Conservation (phyloP, 2,888 invertebrate genomes). For the Cryptus viduatorius region DNA sequence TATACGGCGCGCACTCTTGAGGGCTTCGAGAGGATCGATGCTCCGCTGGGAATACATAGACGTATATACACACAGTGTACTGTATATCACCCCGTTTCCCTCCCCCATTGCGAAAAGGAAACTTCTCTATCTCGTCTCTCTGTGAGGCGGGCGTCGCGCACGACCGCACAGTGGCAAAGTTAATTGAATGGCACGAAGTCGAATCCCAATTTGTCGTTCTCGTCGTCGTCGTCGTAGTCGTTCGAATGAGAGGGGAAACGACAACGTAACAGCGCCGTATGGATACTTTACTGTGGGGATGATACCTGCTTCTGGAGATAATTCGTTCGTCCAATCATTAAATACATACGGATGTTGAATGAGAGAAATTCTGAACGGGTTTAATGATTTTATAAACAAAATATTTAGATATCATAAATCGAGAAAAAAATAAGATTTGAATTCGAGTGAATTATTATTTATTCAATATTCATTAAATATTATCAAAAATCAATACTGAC, state of each 20-base stretch:
- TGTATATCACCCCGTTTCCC: too few species aligned
- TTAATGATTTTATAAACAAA: not conserved
- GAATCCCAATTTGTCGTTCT: slow-evolving; percentile 65
- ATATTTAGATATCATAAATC: too few species aligned
- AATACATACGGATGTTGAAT: not conserved
- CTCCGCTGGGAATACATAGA: slow-evolving; percentile 37
- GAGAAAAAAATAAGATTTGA: too few species aligned
- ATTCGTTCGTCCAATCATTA: slow-evolving; percentile 6
- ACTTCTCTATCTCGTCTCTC: slow-evolving; percentile 52
- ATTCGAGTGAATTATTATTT: too few species aligned
- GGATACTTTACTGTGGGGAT: slow-evolving; percentile 7
- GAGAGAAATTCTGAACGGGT: not conserved
- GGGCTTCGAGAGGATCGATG: slow-evolving; percentile 62
- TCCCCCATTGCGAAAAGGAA: slow-evolving; percentile 49
- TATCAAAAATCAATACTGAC: too few species aligned
- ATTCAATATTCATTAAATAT: too few species aligned
- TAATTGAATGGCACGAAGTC: slow-evolving; percentile 67
- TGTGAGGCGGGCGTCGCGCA: slow-evolving; percentile 45
- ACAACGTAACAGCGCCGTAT: slow-evolving; percentile 6
- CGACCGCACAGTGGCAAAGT: slow-evolving; percentile 64
- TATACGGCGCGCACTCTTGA: slow-evolving; percentile 40
- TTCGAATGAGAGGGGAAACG: slow-evolving; percentile 35
- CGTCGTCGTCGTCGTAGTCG: slow-evolving; percentile 30
- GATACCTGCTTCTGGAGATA: slow-evolving; percentile 12
- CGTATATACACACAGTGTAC: slow-evolving; percentile 21